Evolutionary conservation across 2,797 vertebrate genomes (phyloP).

Genomic region (Diplodus sargus): DNA sequence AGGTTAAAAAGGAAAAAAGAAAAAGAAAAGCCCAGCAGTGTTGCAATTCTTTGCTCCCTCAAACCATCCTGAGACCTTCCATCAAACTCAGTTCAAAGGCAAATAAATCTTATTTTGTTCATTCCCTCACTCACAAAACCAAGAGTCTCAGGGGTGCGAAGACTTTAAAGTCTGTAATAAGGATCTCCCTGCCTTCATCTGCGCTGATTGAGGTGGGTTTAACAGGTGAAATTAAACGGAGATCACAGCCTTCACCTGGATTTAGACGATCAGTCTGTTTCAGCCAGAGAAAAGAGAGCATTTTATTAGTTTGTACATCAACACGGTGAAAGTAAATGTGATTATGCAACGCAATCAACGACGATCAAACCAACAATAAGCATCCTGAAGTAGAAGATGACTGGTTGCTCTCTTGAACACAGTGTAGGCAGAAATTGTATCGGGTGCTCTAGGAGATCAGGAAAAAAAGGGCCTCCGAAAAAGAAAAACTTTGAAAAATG

Average conservation of each 20-base stretch:
- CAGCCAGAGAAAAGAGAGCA: neutral
- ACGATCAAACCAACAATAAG: neutral
- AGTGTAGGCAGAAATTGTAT: no score
- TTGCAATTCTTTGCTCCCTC: slow-evolving; percentile 9
- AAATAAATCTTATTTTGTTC: slow-evolving; percentile 26
- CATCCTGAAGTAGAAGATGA: neutral
- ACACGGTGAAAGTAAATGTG: neutral
- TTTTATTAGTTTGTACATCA: neutral
- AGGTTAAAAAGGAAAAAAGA: neutral
- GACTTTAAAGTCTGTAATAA: slow-evolving; percentile 33
- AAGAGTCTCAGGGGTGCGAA: neutral
- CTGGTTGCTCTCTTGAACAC: no score
- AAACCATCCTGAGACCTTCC: neutral
- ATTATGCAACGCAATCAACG: neutral
- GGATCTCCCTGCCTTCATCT: slow-evolving; percentile 19
- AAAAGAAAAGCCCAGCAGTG: slow-evolving; percentile 3
- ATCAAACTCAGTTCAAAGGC: slow-evolving; percentile 19
- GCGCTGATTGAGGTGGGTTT: slow-evolving; percentile 30
- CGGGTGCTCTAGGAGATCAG: no score
- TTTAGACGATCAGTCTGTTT: slow-evolving; percentile 30
- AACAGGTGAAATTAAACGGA: slow-evolving; percentile 38
- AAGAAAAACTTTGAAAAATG: no score
- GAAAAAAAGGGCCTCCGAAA: no score
- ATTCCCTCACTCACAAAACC: slow-evolving; percentile 4
- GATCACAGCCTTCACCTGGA: slow-evolving; percentile 35